phyloP scores from a whole-genome alignment of 2,888 invertebrate species.

The Troglohyphantes excavatus region DNA sequence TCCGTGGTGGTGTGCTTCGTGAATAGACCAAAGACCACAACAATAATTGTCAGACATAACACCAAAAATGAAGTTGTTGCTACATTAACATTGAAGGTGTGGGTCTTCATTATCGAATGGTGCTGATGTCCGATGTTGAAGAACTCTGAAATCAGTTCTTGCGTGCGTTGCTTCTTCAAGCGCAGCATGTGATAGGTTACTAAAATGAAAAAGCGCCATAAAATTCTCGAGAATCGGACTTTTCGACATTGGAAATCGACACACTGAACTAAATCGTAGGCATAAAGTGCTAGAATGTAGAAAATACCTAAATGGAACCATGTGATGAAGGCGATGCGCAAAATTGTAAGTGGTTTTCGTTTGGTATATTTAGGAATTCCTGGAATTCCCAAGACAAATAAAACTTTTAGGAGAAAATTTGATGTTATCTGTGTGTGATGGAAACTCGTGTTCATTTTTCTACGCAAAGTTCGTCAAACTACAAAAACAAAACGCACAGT shows the following conservation, averaged over 20 bases:
- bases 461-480: too few species aligned
- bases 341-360: background rate
- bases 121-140: background rate
- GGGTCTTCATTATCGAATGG: background rate
- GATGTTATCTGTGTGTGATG: background rate
- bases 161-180: background rate
- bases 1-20: too few species aligned
- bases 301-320: background rate
- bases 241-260: background rate
- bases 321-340: background rate
- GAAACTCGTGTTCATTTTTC: too few species aligned
- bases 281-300: background rate
- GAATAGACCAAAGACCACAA: too few species aligned
- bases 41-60: too few species aligned
- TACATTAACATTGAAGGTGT: background rate
- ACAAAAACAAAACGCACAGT: too few species aligned
- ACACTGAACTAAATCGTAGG: background rate
- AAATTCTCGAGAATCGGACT: background rate
- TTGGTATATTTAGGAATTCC: background rate
- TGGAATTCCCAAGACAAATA: background rate
- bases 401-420: background rate
- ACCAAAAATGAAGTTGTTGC: background rate
- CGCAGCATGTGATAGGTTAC: background rate
- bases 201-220: background rate
- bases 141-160: background rate